phyloP scores from a whole-genome alignment of 2,113 vertebrate species.

The Himantopus leucocephalus region DNA sequence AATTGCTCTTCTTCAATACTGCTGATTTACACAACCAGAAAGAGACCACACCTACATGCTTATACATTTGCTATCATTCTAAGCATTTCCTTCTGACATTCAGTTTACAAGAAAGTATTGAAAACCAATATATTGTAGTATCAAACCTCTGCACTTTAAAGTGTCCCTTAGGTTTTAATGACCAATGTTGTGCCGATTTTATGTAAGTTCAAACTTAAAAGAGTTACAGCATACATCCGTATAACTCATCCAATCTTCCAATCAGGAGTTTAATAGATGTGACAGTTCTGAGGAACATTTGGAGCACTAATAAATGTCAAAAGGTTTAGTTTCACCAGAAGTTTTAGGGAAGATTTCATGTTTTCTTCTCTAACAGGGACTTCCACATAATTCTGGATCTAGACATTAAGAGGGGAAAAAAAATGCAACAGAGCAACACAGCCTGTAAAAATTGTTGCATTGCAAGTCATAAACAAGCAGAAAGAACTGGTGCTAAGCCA shows the following conservation, averaged over 20 bases:
- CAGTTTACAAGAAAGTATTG: background rate
- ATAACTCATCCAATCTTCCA: background rate
- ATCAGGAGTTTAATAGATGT: background rate
- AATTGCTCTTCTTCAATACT: conserved; percentile 32
- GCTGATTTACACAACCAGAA: conserved; percentile 40
- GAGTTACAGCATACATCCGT: background rate
- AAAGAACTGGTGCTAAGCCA: background rate
- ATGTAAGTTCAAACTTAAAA: background rate
- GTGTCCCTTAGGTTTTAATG: background rate
- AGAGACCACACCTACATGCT: background rate
- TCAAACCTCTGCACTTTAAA: conserved; percentile 8
- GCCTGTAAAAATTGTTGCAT: background rate
- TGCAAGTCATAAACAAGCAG: background rate
- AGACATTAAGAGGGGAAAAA: background rate
- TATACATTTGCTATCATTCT: background rate
- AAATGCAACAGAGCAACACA: background rate
- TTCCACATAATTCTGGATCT: background rate
- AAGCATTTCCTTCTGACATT: conserved; percentile 23
- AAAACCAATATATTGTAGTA: background rate
- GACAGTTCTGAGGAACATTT: background rate
- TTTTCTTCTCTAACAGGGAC: background rate
- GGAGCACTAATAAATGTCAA: background rate
- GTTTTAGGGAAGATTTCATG: background rate
- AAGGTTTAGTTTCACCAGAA: background rate
- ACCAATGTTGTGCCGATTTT: background rate